Conservation (phyloP, 92 coral and sea anemone species). For the Phymanthus crucifer region DNA sequence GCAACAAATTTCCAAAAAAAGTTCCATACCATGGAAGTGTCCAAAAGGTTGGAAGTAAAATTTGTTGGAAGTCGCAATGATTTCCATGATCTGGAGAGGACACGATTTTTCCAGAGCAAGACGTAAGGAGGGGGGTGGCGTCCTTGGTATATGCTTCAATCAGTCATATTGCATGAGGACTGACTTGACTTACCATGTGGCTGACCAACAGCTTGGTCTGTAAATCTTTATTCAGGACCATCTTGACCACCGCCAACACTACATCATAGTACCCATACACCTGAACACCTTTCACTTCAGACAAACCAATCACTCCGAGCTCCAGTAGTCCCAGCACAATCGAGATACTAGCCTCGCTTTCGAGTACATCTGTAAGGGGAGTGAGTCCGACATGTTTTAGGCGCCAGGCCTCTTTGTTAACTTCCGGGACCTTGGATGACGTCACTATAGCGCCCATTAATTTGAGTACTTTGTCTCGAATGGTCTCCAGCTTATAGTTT, state of each 20-base stretch:
- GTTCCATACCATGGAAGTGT: too few species aligned
- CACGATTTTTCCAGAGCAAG: too few species aligned
- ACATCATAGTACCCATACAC: constrained; percentile 86
- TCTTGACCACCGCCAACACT: constrained; percentile 80
- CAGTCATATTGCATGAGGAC: too few species aligned
- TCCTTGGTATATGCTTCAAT: too few species aligned
- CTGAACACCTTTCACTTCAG: constrained; percentile 72
- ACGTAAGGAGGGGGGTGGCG: too few species aligned
- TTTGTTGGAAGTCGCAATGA: too few species aligned
- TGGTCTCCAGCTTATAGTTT: constrained; percentile 51
- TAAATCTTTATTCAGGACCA: constrained; percentile 63
- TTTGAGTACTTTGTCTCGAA: constrained; percentile 72
- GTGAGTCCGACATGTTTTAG: constrained; percentile 67
- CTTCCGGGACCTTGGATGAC: constrained; percentile 69
- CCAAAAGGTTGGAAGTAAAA: too few species aligned
- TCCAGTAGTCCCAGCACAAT: constrained; percentile 61
- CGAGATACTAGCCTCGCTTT: constrained; percentile 59
- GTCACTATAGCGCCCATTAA: constrained; percentile 64
- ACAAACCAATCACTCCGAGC: constrained; percentile 66
- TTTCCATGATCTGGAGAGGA: too few species aligned
- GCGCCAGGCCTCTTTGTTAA: constrained; percentile 73
- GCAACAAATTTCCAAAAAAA: too few species aligned
- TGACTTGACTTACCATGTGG: constrained; percentile 56
- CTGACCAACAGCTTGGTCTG: constrained; percentile 57
- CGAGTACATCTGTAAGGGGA: constrained; percentile 68